Evolutionary conservation across 92 coral and sea anemone genomes (phyloP).

Genomic region (Bergia sp.): DNA sequence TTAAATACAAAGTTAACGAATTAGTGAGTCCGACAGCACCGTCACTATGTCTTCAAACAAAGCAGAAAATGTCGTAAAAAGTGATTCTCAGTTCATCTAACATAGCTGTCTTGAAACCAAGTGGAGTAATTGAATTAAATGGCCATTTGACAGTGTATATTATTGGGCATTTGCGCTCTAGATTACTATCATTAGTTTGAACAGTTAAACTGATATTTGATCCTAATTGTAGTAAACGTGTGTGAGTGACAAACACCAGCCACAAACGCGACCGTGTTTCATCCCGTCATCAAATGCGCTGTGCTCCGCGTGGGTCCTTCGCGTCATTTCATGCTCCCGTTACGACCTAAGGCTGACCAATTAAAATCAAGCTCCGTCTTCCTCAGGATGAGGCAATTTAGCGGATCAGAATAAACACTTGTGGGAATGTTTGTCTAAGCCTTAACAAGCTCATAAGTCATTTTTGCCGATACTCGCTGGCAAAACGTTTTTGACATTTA

Average conservation of each 20-base stretch:
- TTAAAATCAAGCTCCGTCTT: not conserved
- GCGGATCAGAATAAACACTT: slow-evolving; percentile 29
- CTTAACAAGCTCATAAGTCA: not conserved
- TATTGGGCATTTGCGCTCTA: slow-evolving; percentile 1
- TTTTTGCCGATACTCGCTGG: not conserved
- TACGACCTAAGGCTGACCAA: slow-evolving; percentile 23
- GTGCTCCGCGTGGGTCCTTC: slow-evolving; percentile 45
- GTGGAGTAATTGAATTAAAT: slow-evolving; percentile 39
- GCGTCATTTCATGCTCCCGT: slow-evolving; percentile 12
- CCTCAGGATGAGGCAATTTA: slow-evolving; percentile 34
- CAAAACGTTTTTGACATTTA: not conserved
- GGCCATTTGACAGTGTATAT: slow-evolving; percentile 34
- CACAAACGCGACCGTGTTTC: slow-evolving; percentile 14
- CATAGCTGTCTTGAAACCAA: not conserved
- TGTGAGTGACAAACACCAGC: slow-evolving; percentile 35
- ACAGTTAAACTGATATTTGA: slow-evolving; percentile 70
- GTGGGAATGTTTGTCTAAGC: slow-evolving; percentile 26
- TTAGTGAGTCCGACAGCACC: not conserved
- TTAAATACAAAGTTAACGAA: not conserved
- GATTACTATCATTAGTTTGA: slow-evolving; percentile 62
- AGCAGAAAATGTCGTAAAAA: not conserved
- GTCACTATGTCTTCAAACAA: not conserved
- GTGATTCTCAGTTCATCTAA: not conserved
- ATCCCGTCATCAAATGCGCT: slow-evolving; percentile 27
- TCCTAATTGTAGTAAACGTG: slow-evolving; percentile 56